phyloP scores from a whole-genome alignment of 2,113 vertebrate species.

The Alligator sinensis region DNA sequence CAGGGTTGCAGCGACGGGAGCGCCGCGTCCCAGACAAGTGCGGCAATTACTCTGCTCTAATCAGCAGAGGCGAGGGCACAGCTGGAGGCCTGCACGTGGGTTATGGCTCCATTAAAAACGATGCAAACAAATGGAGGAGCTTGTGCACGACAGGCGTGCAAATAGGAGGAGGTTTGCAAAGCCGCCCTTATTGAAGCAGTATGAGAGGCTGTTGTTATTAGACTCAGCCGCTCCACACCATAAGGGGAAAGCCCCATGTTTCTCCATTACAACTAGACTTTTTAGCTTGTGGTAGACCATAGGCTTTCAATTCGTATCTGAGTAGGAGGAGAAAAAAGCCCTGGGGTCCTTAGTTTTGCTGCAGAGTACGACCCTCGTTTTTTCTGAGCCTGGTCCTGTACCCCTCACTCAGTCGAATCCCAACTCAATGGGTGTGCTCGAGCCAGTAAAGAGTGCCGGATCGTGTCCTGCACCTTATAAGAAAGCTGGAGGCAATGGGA shows the following conservation, averaged over 20 bases:
- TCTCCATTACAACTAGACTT: not conserved
- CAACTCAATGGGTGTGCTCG: not conserved
- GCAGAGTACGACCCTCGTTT: no score
- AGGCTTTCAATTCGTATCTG: not conserved
- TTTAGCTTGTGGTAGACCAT: not conserved
- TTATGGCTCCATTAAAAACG: rapidly evolving
- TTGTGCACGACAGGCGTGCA: not conserved
- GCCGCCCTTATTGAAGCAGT: not conserved
- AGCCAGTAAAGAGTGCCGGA: not conserved
- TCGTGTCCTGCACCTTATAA: not conserved
- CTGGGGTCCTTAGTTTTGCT: not conserved
- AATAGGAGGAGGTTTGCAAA: not conserved
- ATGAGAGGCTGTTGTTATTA: not conserved
- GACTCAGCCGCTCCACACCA: not conserved
- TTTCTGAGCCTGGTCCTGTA: not conserved
- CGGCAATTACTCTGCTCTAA: not conserved
- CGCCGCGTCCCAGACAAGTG: rapidly evolving
- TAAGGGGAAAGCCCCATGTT: not conserved
- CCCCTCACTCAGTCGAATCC: not conserved
- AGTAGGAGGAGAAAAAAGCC: not conserved
- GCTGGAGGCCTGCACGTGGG: not conserved
- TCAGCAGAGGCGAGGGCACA: not conserved
- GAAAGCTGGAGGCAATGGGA: not conserved
- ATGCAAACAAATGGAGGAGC: not conserved
- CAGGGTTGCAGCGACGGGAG: not conserved